A percentile compares a stretch with the other conserved stretches of the same genome.
Conservation (phyloP, 2,888 invertebrate species). For the Heliconius ismenius region DNA sequence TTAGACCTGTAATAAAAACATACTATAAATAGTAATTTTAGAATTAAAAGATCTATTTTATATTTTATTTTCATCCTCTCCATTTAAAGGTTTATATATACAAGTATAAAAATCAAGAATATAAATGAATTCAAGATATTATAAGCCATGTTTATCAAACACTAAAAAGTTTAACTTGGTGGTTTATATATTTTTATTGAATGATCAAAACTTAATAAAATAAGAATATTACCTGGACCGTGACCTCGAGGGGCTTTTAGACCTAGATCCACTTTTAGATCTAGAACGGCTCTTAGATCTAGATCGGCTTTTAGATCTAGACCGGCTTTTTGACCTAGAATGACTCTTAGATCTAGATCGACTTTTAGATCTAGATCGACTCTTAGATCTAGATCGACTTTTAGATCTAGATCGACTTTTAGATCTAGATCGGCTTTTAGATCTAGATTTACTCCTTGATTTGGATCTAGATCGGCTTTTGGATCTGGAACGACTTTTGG, state of each 20-base stretch:
- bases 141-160: neutral
- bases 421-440: constrained; percentile 60
- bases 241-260: constrained; percentile 60
- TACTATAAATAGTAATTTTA: neutral
- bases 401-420: constrained; percentile 63
- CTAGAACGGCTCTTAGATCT: constrained; percentile 63
- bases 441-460: constrained; percentile 60
- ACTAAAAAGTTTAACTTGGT: neutral
- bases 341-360: constrained; percentile 59
- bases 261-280: constrained; percentile 58
- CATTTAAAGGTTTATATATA: neutral
- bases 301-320: constrained; percentile 57
- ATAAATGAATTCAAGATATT: neutral
- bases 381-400: constrained; percentile 56
- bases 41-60: too few relatives aligned
- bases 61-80: too few relatives aligned
- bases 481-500: constrained; percentile 55
- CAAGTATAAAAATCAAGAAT: neutral
- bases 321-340: constrained; percentile 51
- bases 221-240: constrained; percentile 54
- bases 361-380: constrained; percentile 61
- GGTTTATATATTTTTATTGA: neutral
- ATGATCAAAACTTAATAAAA: neutral
- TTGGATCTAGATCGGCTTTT: constrained; percentile 58
- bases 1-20: constrained; percentile 52